Evolutionary conservation across 2,797 vertebrate species (phyloP).

Genomic region (Balearica regulorum): DNA sequence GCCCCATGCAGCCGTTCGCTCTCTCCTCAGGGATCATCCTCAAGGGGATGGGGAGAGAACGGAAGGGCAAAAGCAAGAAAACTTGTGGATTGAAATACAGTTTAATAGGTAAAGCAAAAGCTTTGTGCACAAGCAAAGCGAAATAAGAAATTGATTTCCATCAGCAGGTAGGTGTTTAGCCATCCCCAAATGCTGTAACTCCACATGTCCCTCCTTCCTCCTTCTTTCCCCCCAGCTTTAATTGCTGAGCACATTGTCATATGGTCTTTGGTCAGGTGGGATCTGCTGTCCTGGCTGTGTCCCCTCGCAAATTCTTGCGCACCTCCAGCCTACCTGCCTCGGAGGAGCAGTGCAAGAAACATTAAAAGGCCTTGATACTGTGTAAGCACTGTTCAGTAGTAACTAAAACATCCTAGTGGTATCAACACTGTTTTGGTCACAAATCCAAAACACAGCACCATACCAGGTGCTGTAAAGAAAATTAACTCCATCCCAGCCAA

Average conservation of each 20-base stretch:
- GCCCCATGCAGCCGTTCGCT: not conserved
- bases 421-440: not conserved
- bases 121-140: not conserved
- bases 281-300: not conserved
- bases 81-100: not conserved
- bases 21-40: not conserved
- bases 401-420: not conserved
- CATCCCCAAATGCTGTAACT: fast-evolving
- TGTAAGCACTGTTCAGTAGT: not conserved
- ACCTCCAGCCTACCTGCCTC: not conserved
- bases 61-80: not conserved
- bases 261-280: not conserved
- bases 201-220: fast-evolving
- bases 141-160: not conserved
- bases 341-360: not conserved
- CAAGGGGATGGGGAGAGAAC: not conserved
- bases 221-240: not conserved
- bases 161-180: not conserved
- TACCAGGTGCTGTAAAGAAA: not conserved
- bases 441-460: not conserved
- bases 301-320: not conserved
- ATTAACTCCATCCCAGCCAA: not conserved
- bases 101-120: not conserved
- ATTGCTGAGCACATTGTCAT: fast-evolving
- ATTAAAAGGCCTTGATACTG: not conserved